phyloP scores from a whole-genome alignment of 2,797 vertebrate species.

The Chloroceryle inda region DNA sequence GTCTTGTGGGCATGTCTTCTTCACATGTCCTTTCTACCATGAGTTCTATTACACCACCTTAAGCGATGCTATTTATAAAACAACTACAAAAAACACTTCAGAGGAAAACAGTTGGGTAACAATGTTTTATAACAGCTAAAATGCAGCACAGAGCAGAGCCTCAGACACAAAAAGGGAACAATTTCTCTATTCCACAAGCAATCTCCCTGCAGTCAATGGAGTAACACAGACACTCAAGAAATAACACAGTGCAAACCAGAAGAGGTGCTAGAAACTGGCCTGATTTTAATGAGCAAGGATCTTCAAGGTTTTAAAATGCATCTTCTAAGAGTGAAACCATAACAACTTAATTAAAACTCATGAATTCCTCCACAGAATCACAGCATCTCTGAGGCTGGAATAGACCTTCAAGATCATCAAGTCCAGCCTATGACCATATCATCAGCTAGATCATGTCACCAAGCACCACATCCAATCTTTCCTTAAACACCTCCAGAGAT shows the following conservation, averaged over 20 bases:
- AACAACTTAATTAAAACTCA: not conserved
- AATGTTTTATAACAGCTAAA: not conserved
- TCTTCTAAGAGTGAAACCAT: not conserved
- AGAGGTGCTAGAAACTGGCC: not conserved
- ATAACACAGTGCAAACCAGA: not conserved
- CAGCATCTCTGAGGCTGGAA: no score
- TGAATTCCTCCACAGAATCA: not conserved
- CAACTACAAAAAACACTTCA: not conserved
- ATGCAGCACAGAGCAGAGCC: not conserved
- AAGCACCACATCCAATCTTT: no score
- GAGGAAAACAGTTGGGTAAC: not conserved
- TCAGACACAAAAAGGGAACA: not conserved
- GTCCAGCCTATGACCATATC: no score
- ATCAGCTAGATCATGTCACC: no score
- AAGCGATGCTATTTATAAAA: not conserved
- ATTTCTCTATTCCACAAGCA: not conserved
- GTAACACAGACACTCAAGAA: accelerated
- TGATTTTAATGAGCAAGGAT: not conserved
- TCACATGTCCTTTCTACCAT: not conserved
- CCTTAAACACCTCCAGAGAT: no score
- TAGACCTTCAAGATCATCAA: no score
- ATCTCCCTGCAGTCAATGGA: not conserved
- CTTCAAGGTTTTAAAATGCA: not conserved
- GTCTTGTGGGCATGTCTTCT: not conserved
- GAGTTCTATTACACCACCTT: not conserved